phyloP scores from a whole-genome alignment of 2,797 vertebrate species.

The Dryobates pubescens region DNA sequence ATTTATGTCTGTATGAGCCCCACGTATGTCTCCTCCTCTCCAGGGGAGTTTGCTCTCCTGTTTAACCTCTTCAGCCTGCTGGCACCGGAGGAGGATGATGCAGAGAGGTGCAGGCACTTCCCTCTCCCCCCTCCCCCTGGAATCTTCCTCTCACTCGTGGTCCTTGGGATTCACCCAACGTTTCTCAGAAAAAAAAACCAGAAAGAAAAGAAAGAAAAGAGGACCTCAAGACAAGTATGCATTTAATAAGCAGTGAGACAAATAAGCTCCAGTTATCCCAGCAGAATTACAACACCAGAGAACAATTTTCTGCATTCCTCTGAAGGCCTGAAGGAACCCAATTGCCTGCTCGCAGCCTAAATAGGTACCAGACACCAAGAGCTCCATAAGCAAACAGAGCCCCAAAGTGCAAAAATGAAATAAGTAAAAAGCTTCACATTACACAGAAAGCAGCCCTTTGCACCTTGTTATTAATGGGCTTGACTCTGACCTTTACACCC shows the following conservation, averaged over 20 bases:
- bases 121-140: slow-evolving; percentile 38
- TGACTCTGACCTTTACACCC: slow-evolving; percentile 76
- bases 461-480: slow-evolving; percentile 84
- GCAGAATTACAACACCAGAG: slow-evolving; percentile 82
- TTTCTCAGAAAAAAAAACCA: slow-evolving; percentile 16
- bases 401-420: slow-evolving; percentile 82
- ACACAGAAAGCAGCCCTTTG: slow-evolving; percentile 80
- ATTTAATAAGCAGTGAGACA: slow-evolving; percentile 75
- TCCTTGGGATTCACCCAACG: slow-evolving; percentile 64
- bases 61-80: slow-evolving; percentile 39
- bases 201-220: slow-evolving; percentile 5
- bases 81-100: slow-evolving; percentile 19
- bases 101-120: slow-evolving; percentile 38
- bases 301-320: slow-evolving; percentile 84
- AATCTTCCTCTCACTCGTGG: slow-evolving; percentile 50
- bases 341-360: slow-evolving; percentile 78
- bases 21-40: neutral
- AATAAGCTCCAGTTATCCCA: slow-evolving; percentile 75
- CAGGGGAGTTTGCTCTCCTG: neutral
- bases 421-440: slow-evolving; percentile 83
- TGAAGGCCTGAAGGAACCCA: slow-evolving; percentile 82
- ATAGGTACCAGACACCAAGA: slow-evolving; percentile 86
- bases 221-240: slow-evolving; percentile 60
- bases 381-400: slow-evolving; percentile 84
- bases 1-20: neutral